These are phyloP conservation scores for Pangasianodon gigas DNA, from an alignment of 2,113 vertebrate species.

Conservation along the genomic window DNA sequence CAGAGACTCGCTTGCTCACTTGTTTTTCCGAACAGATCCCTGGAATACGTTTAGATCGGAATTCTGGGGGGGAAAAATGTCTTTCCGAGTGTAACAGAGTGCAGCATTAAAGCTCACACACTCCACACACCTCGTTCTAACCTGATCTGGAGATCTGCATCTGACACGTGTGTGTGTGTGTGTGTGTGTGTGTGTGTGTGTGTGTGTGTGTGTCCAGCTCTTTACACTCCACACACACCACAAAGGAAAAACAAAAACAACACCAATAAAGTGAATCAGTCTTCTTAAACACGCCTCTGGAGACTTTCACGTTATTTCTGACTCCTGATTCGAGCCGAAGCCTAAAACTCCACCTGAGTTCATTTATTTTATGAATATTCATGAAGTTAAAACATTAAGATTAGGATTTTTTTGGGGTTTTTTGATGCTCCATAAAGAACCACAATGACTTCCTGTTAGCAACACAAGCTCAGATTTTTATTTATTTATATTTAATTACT, in stretches of 20 bases:
- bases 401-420: too few relatives aligned
- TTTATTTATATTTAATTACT: background rate
- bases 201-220: too few relatives aligned
- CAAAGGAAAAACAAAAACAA: background rate
- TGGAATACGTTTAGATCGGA: background rate
- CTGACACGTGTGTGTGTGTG: background rate
- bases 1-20: too few relatives aligned
- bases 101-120: background rate
- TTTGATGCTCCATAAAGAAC: too few relatives aligned
- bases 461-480: background rate
- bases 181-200: background rate
- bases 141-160: background rate
- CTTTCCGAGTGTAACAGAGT: background rate
- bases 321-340: background rate
- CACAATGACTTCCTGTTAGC: background rate
- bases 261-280: conserved; percentile 12
- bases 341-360: background rate
- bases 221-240: background rate
- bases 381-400: background rate
- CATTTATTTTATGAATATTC: background rate
- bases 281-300: background rate
- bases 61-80: background rate
- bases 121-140: background rate
- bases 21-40: too few relatives aligned
- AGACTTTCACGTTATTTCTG: background rate